Evolutionary conservation across 2,113 vertebrate species (phyloP).

Genomic region (Puntigrus tetrazona): DNA sequence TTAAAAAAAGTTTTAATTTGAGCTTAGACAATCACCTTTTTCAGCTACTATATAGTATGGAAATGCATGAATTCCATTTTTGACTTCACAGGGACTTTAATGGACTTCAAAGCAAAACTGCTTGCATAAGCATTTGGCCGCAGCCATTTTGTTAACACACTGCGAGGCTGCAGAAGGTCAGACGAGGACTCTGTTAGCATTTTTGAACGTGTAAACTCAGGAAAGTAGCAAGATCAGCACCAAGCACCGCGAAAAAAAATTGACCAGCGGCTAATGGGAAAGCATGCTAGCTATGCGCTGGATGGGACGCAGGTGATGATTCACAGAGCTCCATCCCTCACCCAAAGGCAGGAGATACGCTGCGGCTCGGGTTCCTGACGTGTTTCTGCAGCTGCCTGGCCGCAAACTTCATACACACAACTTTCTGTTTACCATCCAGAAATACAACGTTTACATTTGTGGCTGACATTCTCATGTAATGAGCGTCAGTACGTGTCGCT

Average conservation of each 20-base stretch:
- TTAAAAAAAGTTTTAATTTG: not conserved
- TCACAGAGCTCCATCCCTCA: constrained; percentile 62
- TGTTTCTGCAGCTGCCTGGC: constrained; percentile 50
- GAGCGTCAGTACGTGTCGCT: not conserved
- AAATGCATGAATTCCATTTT: not conserved
- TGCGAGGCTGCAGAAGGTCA: constrained; percentile 31
- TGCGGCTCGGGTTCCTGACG: not conserved
- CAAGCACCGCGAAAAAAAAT: not conserved
- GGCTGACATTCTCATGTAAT: constrained; percentile 1
- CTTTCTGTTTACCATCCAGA: constrained; percentile 48
- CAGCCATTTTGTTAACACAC: constrained; percentile 20
- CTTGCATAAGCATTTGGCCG: not conserved
- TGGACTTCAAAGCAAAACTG: constrained; percentile 28
- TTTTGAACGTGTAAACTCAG: constrained; percentile 41
- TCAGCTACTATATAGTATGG: not conserved
- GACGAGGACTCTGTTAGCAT: constrained; percentile 21
- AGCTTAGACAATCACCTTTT: not conserved
- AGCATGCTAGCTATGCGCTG: constrained; percentile 59
- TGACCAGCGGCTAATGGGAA: constrained; percentile 20
- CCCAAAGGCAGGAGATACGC: constrained; percentile 19
- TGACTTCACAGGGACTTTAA: not conserved
- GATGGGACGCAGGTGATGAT: constrained; percentile 54
- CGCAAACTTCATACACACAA: constrained; percentile 40
- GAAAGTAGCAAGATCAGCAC: constrained; percentile 42
- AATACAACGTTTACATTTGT: constrained; percentile 49